Evolutionary conservation across 2,113 vertebrate genomes (phyloP).

Genomic region (Prochilodus magdalenae): DNA sequence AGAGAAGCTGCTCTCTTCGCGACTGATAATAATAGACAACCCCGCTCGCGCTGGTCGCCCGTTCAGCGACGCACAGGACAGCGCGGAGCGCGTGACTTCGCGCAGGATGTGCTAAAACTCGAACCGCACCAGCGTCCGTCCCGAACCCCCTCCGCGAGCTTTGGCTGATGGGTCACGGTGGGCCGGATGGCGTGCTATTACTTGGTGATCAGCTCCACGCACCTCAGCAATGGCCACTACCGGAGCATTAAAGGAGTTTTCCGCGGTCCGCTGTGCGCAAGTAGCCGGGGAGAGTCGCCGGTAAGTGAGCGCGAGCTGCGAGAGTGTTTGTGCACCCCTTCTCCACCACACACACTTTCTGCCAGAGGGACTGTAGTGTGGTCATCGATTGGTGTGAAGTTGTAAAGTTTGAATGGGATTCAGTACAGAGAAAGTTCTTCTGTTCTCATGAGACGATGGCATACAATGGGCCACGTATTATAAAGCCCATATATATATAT

Average conservation of each 20-base stretch:
- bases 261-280: conserved; percentile 92
- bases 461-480: too few relatives aligned
- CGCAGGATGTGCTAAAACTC: neutral
- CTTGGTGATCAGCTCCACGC: conserved; percentile 98
- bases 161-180: conserved; percentile 55
- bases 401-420: neutral
- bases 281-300: conserved; percentile 83
- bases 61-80: neutral
- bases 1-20: neutral
- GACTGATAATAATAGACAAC: conserved; percentile 13
- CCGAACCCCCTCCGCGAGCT: conserved; percentile 20
- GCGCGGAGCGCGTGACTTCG: neutral
- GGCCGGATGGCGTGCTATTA: conserved; percentile 93
- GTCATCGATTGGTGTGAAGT: neutral
- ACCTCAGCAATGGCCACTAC: conserved; percentile 97
- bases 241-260: conserved; percentile 98
- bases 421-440: neutral
- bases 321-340: neutral
- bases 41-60: neutral
- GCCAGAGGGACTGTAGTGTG: too few relatives aligned
- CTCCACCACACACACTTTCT: neutral
- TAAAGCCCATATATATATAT: too few relatives aligned
- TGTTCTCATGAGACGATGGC: too few relatives aligned
- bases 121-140: neutral
- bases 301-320: conserved; percentile 74